Base-by-base conservation (phyloP, 2,888 invertebrate species). In the Chironomus tentans region DNA sequence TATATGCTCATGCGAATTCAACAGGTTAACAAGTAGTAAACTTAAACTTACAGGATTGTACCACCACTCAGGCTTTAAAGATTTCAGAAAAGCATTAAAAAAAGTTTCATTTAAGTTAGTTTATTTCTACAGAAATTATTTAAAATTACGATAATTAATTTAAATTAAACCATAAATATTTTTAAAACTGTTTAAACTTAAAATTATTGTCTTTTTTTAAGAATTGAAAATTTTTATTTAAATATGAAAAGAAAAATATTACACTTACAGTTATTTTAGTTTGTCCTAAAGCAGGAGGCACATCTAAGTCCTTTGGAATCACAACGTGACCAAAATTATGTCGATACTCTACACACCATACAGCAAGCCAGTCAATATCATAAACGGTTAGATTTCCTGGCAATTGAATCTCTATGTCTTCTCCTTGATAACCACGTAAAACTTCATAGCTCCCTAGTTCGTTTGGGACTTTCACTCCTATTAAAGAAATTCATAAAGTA, bases 251-350 rank as follows among this genome's bases (percentile, higher is more conserved):
- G n/a, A n/a, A n/a, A n/a, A n/a, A n/a, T n/a, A n/a, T 4, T 28
- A 38, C 38, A 38, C 88, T 89, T 87, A 95, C 94, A 84, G 94
- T 93, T 78, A 94, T 93, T 85, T 94, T 94, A 0, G 94, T 94
- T 84, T 95, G 94, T 18, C 94, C 94, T 78, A 95, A 82, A 1
- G 95, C 94, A 0, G 95, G 95, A 0, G 96, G 96, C 15, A 96
- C 94, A 79, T 95, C 94, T 80, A 95, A 84, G 80, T 94, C 92
- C 81, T 91, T 92, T 0, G 95, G 95, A 74, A 96, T 91, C 80
- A 88, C 86, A 0, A 96, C 94, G 81, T 96, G 94, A 0, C 96
- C 96, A 82, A 95, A 96, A 85, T 95, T 95, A 81, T 95, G 94
- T 4, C 90, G 85, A 84, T 92, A 93, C 80, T 91, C 90, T n/a